phyloP scores from a whole-genome alignment of 2,888 invertebrate species.

The Tetramorium bicarinatum region DNA sequence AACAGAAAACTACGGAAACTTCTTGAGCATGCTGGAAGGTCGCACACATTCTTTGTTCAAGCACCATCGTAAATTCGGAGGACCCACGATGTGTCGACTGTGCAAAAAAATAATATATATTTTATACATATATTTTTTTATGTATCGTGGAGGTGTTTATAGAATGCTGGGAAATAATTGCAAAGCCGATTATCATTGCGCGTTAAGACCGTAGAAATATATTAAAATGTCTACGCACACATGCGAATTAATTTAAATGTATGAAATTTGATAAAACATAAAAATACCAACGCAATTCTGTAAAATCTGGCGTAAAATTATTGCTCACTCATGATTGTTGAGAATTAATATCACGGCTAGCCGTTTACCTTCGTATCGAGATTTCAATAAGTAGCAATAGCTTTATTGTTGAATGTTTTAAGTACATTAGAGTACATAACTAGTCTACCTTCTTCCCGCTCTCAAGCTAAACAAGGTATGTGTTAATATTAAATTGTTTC shows the following conservation, averaged over 20 bases:
- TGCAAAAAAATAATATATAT: background rate
- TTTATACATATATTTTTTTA: background rate
- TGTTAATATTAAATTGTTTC: conserved; percentile 81
- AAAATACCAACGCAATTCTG: background rate
- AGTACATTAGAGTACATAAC: conserved; percentile 84
- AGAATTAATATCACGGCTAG: background rate
- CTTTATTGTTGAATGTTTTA: conserved; percentile 83
- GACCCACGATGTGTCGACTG: background rate
- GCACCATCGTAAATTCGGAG: background rate
- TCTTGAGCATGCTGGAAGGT: background rate
- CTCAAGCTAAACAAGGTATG: conserved; percentile 76
- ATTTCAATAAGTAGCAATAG: conserved; percentile 77
- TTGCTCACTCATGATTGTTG: background rate
- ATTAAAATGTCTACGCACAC: background rate
- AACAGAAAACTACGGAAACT: conserved; percentile 30
- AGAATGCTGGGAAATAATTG: background rate
- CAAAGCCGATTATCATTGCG: background rate
- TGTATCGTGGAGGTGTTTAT: background rate
- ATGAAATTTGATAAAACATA: conserved; percentile 25
- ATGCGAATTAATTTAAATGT: conserved; percentile 14
- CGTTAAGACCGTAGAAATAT: background rate
- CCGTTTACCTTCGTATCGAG: conserved; percentile 35
- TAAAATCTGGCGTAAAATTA: background rate
- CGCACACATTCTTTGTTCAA: background rate
- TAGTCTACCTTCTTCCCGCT: conserved; percentile 69